These are phyloP conservation scores for Zaprionus inermis DNA, from an alignment of 1,140 invertebrate genomes.

Conservation along the genomic window DNA sequence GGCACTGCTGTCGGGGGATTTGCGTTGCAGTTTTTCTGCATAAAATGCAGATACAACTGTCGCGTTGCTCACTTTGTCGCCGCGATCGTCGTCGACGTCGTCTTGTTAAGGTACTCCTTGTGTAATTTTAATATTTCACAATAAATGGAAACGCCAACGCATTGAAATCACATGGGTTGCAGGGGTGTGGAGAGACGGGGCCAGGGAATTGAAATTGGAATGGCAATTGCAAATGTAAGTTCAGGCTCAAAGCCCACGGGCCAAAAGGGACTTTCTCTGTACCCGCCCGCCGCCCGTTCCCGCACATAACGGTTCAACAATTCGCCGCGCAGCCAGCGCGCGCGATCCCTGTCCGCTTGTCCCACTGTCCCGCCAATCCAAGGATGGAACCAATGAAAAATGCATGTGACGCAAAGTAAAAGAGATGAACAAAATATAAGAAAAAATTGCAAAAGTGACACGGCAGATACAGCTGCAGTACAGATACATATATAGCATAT, in stretches of 20 bases:
- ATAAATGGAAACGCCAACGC: conserved; percentile 71
- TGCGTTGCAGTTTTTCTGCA: conserved; percentile 40
- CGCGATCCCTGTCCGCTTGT: not conserved
- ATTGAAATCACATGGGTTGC: conserved; percentile 4
- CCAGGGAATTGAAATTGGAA: conserved; percentile 7
- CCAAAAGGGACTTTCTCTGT: conserved; percentile 59
- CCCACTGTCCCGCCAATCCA: conserved; percentile 17
- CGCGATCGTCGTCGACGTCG: conserved; percentile 23
- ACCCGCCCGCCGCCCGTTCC: not conserved
- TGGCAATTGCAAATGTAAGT: conserved; percentile 21
- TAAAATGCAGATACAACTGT: conserved; percentile 74
- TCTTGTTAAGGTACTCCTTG: conserved; percentile 58
- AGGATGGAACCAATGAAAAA: conserved; percentile 64
- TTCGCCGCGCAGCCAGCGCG: conserved; percentile 58
- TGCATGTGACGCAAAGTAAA: conserved; percentile 57
- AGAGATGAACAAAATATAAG: conserved; percentile 8
- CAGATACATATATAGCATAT: conserved; percentile 45
- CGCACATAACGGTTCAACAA: conserved; percentile 75
- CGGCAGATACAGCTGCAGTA: conserved; percentile 25
- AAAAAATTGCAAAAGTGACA: conserved; percentile 42
- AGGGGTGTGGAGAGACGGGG: not conserved
- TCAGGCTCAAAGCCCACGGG: conserved; percentile 44
- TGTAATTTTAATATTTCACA: conserved; percentile 81
- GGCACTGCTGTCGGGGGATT: conserved; percentile 17
- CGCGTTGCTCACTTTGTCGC: conserved; percentile 73